Percentiles rank a stretch among this genome's conserved stretches.
Conservation (phyloP, 2,797 vertebrate species). For the Perodicticus potto region DNA sequence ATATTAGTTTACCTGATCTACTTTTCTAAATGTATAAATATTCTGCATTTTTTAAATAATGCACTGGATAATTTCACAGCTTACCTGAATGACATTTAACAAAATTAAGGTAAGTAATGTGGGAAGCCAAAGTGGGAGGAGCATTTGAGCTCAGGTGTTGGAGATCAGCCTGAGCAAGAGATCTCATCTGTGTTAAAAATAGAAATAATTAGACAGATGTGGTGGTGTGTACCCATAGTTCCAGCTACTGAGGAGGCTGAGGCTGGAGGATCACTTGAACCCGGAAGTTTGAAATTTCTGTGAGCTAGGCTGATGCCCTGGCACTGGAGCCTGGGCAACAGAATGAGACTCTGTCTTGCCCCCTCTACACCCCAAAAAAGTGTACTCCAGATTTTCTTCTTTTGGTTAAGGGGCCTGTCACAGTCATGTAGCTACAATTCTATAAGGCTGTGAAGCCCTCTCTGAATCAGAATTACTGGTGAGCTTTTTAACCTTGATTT, state of each 20-base stretch:
- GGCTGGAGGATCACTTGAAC: too few relatives aligned
- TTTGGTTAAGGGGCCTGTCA: neutral
- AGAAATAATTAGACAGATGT: too few relatives aligned
- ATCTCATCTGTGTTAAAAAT: too few relatives aligned
- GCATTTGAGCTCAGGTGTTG: too few relatives aligned
- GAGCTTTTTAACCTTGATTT: slow-evolving; percentile 56
- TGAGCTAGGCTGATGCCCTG: too few relatives aligned
- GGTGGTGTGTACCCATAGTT: too few relatives aligned
- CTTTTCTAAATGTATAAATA: neutral
- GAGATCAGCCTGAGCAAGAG: too few relatives aligned
- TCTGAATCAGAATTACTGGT: slow-evolving; percentile 33
- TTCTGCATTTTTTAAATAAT: neutral
- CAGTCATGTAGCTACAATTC: neutral
- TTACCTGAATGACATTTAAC: neutral
- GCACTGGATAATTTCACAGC: neutral
- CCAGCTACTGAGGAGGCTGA: too few relatives aligned
- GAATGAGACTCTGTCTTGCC: too few relatives aligned
- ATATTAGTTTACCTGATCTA: neutral
- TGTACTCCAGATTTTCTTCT: neutral
- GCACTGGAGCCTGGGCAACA: too few relatives aligned
- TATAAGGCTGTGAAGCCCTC: neutral
- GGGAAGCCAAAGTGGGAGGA: neutral
- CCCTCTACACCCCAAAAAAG: neutral
- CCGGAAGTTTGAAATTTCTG: too few relatives aligned
- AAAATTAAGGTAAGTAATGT: slow-evolving; percentile 52